Base-by-base conservation (phyloP, 30 jellyfish, hydroid and myxozoan genomes). In the Pelagia noctiluca region DNA sequence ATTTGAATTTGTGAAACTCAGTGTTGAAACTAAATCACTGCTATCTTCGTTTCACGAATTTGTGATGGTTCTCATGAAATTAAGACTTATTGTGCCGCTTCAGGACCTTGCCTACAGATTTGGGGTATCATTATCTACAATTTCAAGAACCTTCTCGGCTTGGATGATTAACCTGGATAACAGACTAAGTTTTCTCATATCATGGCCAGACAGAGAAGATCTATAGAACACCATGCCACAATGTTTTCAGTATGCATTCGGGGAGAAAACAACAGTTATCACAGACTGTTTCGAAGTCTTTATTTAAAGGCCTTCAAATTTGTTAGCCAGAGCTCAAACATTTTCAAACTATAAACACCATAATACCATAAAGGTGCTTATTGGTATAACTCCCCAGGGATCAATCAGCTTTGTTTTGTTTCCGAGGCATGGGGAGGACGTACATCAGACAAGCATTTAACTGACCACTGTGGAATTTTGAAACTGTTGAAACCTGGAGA, bases 91-190 rank as follows among this genome's bases (percentile, higher is more conserved):
- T 68, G 92, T 69, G 73, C 72, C 86, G 31, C 79, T 63, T 42
- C 92, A 82, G 75, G 86, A 80, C 90, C 76, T 63, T 47, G 90
- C 90, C 37, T 80, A 80, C 76, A 80, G 90, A 65, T 78, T 78
- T 63, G 66, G 71, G 24, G 80, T 63, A 1, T 69, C 93, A 7
- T 53, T 68, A 49, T 62, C 89, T 36, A 78, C 89, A 60, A 37
- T 78, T 62, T 78, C 89, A 25, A 36, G 89, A 62, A 60, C 42
- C 67, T 80, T 80, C 47, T 34, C 73, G 32, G 62, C 74, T 32
- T 80, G 83, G 90, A 80, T 80, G 73, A 50, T 38, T 75, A 21
- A 25, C 64, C 74, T 80, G 13, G 90, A 65, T 38, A 65, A 29
- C 65, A 80, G 60, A 66, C 75, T 80, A 38, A 23, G 76, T n/a